Base-by-base conservation (phyloP, 2,888 invertebrate species). In the Melipona bicolor region DNA sequence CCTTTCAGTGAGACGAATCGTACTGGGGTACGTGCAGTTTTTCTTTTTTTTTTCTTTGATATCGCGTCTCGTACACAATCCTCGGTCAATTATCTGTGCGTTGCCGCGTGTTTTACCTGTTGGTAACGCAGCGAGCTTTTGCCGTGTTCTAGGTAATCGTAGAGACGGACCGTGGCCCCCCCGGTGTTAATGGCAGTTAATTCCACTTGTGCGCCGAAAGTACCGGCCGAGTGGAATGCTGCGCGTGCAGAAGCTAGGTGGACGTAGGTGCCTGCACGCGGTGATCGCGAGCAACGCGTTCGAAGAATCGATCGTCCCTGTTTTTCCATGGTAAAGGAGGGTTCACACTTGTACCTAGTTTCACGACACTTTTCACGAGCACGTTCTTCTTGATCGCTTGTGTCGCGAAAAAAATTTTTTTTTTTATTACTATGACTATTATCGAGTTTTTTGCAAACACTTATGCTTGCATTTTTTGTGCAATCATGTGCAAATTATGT, bases 41-140 rank as follows among this genome's bases (percentile, higher is more conserved):
- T 21, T 15, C 15, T 65, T n/a, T 24, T 59, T 65, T 36, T 83
- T 65, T 85, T 87, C 85, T 86, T 90, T 87, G 36, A 36, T 36
- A 87, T 87, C 88, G 77, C 71, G 84, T 82, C 79, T 83, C 82
- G 68, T 78, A 79, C 77, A 80, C 77, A 75, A 79, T 86, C 80
- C 77, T 79, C 83, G 85, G 72, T 74, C 77, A 79, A 83, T 85
- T 79, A 77, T 68, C 68, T 67, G 68, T 54, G 82, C 24, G 59
- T 70, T 61, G 61, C 15, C 59, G 71, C 59, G 24, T 67, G 27
- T 21, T 52, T 56, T 81, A 79, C 79, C 79, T 78, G 84, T 81
- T 85, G 85, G 84, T 84, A 85, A 85, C 84, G 75, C 81, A 84
- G 84, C 80, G 75, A 77, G 84, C 79, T 56, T 73, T 79, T 74